A percentile compares a stretch with the other conserved stretches of the same genome.
Conservation (phyloP, 2,797 vertebrate genomes). For the Phrynocephalus guinanensis region DNA sequence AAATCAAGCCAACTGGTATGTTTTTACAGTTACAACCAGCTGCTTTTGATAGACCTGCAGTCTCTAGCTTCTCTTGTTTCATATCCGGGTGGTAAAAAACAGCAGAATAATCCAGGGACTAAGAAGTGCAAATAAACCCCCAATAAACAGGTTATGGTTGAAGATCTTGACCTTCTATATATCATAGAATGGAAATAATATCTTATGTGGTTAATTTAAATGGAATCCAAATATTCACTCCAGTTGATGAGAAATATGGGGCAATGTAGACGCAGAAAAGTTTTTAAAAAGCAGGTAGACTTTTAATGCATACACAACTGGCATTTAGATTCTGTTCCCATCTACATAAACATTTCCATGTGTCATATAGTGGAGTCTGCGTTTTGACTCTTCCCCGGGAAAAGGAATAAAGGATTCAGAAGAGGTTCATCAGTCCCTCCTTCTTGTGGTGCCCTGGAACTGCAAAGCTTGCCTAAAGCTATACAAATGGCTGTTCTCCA, state of each 20-base stretch:
- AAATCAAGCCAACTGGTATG: too few relatives aligned
- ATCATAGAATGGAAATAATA: not conserved
- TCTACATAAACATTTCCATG: too few relatives aligned
- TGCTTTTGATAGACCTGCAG: not conserved
- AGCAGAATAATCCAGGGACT: not conserved
- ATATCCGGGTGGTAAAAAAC: not conserved
- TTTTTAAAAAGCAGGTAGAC: not conserved
- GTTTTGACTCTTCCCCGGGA: too few relatives aligned
- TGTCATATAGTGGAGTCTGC: too few relatives aligned
- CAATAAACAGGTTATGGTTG: not conserved
- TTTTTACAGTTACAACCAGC: not conserved
- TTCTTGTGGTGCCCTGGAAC: too few relatives aligned
- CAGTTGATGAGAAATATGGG: constrained; percentile 16
- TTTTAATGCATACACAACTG: too few relatives aligned
- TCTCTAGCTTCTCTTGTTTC: not conserved
- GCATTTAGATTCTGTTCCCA: too few relatives aligned
- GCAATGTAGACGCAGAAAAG: constrained; percentile 28
- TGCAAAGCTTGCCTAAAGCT: too few relatives aligned
- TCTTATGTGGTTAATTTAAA: not conserved
- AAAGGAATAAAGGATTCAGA: too few relatives aligned
- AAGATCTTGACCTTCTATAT: not conserved
- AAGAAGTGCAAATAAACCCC: not conserved
- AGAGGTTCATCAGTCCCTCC: too few relatives aligned
- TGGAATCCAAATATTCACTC: not conserved
- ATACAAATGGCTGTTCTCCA: too few relatives aligned